phyloP scores from a whole-genome alignment of 2,797 vertebrate species.

The Heteromormyrus szaboi region DNA sequence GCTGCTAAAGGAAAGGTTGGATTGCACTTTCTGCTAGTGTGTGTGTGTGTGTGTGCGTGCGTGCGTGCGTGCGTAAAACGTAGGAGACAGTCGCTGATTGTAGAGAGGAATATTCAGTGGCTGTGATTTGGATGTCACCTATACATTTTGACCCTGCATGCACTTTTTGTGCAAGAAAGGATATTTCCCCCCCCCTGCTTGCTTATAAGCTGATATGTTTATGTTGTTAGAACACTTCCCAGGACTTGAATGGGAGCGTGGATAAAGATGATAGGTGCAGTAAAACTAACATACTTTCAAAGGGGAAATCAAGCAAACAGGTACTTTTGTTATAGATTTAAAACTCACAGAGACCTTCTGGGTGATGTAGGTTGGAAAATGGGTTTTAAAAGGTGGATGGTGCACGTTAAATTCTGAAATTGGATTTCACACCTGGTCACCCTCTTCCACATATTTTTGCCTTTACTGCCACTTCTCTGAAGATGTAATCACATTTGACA shows the following conservation, averaged over 20 bases:
- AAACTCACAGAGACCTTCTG: neutral
- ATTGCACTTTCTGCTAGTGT: neutral
- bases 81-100: neutral
- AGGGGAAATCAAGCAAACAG: conserved; percentile 36
- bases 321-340: conserved; percentile 19
- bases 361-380: neutral
- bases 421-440: neutral
- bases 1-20: conserved; percentile 80
- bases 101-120: neutral
- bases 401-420: neutral
- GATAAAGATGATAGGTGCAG: conserved; percentile 42
- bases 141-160: neutral
- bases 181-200: neutral
- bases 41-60: neutral
- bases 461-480: neutral
- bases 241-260: conserved; percentile 44
- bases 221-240: conserved; percentile 30
- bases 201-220: conserved; percentile 2
- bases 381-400: neutral
- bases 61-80: neutral
- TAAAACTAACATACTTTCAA: conserved; percentile 48
- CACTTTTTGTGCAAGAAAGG: neutral
- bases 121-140: neutral
- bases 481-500: neutral
- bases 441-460: conserved; percentile 26